phyloP scores from a whole-genome alignment of 1,140 invertebrate genomes.

The Micrasema minimum region DNA sequence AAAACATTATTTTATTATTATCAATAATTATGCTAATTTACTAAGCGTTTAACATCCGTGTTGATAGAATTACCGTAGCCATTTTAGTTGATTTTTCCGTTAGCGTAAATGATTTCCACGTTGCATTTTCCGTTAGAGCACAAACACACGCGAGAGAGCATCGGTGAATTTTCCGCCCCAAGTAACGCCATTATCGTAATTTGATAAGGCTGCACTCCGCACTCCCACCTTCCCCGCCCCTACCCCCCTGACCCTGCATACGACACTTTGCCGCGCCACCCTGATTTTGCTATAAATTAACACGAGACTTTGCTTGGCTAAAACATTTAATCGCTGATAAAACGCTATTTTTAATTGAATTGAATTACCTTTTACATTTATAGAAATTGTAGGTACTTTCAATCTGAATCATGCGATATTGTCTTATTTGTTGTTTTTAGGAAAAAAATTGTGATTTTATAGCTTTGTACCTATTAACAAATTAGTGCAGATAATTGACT shows the following conservation, averaged over 20 bases:
- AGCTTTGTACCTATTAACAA: too few relatives aligned
- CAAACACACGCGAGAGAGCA: conserved; percentile 31
- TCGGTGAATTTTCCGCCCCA: conserved; percentile 52
- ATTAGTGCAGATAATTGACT: too few relatives aligned
- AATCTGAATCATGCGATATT: too few relatives aligned
- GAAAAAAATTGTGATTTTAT: too few relatives aligned
- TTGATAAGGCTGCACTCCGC: conserved; percentile 51
- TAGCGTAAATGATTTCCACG: conserved; percentile 25
- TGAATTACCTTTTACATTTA: too few relatives aligned
- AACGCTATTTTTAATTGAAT: too few relatives aligned
- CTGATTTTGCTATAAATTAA: conserved; percentile 29
- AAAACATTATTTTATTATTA: too few relatives aligned
- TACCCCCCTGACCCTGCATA: neutral
- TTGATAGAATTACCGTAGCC: neutral
- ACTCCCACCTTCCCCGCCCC: neutral
- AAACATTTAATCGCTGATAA: too few relatives aligned
- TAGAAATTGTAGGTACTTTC: too few relatives aligned
- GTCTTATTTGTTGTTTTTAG: too few relatives aligned
- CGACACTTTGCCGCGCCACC: neutral
- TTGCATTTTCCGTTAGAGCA: conserved; percentile 8
- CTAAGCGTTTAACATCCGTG: neutral
- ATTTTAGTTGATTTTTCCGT: conserved; percentile 3
- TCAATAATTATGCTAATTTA: too few relatives aligned
- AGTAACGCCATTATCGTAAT: conserved; percentile 54
- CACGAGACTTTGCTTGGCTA: neutral